Evolutionary conservation across 2,888 invertebrate genomes (phyloP), one percentile per base, ranked within the genome.

Genomic region (Caenorhabditis virilis): DNA sequence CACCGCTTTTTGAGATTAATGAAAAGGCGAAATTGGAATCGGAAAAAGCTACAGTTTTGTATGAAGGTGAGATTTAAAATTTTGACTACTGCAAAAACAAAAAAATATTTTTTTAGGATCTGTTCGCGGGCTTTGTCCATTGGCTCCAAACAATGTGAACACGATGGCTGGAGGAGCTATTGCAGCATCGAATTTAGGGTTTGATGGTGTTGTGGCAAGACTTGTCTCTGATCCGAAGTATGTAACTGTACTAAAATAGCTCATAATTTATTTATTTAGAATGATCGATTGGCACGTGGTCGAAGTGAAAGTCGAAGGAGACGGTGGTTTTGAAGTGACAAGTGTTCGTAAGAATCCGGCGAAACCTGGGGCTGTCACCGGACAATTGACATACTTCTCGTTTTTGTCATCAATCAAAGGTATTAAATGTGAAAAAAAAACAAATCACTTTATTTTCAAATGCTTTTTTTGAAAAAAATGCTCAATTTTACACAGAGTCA

Each of bases 141-240:
- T 87, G 52, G 88, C 88, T 4, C 87, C 88, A 1, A 87, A 87
- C 77, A 88, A 88, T 67, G 87, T 87, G 15, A 87, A 88, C 82
- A 87, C 87, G 7, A 88, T 88, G 87, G 87, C 88, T 16, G 87
- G 86, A 3, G 88, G 75, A 74, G 82, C 63, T 2, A 58, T 87
- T 25, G 86, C 86, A 1, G 87, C 85, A 4, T 84, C 84, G 65
- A 86, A 84, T 65, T 82, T 87, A 20, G 87, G 87, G 9, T 87
- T 87, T 76, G 87, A 87, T 65, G 79, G 82, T 54, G 86, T 86
- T 2, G 78, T 80, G 33, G 87, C 86, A 6, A 81, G 83, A 52
- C 80, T 88, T 2, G 78, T 88, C 20, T 79, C 87, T 13, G 87
- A 88, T 78, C 86, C 87, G 15, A 83, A 78, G 86, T 87, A 74